Conservation (phyloP, 2,797 vertebrate genomes). For the Dermochelys coriacea region DNA sequence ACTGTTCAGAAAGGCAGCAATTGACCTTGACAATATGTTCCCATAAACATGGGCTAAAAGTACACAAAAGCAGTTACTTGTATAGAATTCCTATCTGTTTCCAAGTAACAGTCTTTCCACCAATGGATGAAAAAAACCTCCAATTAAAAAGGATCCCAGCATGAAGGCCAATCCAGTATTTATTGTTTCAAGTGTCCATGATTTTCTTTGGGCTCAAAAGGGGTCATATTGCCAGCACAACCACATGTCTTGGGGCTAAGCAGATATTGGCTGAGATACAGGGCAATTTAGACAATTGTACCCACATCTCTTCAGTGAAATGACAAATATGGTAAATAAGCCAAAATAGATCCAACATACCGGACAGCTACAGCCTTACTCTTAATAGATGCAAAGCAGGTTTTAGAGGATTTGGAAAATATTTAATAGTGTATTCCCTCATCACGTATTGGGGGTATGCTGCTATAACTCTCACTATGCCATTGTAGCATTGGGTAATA, state of each 20-base stretch:
- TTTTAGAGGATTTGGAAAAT: not conserved
- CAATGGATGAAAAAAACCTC: not conserved
- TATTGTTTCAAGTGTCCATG: not conserved
- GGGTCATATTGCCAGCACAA: not conserved
- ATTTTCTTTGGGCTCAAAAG: slow-evolving; percentile 3
- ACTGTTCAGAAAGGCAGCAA: not conserved
- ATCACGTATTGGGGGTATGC: not conserved
- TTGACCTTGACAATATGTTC: not conserved
- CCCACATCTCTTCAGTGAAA: not conserved
- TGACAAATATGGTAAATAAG: slow-evolving; percentile 9
- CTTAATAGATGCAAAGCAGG: slow-evolving; percentile 25
- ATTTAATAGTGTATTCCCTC: not conserved
- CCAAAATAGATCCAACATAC: slow-evolving; percentile 54
- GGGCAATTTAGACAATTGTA: not conserved
- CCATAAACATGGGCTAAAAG: not conserved
- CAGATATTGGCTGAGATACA: not conserved
- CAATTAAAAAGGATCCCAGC: not conserved
- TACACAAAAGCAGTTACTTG: not conserved
- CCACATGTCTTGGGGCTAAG: not conserved
- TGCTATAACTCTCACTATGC: not conserved
- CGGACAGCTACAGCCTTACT: slow-evolving; percentile 22
- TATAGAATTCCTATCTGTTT: not conserved
- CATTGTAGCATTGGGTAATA: not conserved
- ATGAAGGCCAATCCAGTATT: not conserved
- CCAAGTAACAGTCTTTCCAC: not conserved